Percentiles rank a stretch among this genome's conserved stretches.
Conservation (phyloP, 2,797 vertebrate species). For the Rhabdophis nuchalis region DNA sequence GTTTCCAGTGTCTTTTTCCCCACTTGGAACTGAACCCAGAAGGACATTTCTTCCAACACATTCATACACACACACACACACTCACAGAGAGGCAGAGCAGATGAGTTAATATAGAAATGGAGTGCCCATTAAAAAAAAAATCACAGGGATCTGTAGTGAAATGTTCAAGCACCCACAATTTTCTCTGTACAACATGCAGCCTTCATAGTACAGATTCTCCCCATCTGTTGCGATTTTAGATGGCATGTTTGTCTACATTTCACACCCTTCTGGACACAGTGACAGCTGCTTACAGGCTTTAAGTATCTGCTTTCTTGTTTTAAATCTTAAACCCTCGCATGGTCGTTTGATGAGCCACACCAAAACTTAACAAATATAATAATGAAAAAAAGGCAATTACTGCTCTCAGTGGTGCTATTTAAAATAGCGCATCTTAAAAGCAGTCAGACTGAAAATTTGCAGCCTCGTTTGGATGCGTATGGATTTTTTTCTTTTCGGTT, state of each 20-base stretch:
- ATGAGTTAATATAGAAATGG: constrained; percentile 42
- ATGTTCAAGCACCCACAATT: constrained; percentile 10
- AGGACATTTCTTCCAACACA: too few species aligned
- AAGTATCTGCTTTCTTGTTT: constrained; percentile 59
- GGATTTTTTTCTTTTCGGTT: background rate
- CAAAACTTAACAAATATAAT: constrained; percentile 29
- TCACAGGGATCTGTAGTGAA: constrained; percentile 1
- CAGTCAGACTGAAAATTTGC: constrained; percentile 24
- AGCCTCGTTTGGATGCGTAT: background rate
- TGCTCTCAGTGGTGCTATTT: constrained; percentile 16
- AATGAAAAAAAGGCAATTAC: constrained; percentile 23
- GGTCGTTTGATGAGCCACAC: constrained; percentile 30
- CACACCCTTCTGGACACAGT: constrained; percentile 44
- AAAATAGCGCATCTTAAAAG: constrained; percentile 39
- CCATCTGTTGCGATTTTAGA: constrained; percentile 55
- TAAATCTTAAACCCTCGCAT: constrained; percentile 40
- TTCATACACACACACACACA: background rate
- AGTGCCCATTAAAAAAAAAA: constrained; percentile 45
- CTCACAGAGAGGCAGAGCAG: background rate
- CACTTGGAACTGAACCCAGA: too few species aligned
- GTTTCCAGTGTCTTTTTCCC: too few species aligned
- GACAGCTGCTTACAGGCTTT: constrained; percentile 56
- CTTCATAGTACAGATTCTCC: constrained; percentile 61
- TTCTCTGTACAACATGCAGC: constrained; percentile 45
- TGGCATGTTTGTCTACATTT: constrained; percentile 54